phyloP scores from a whole-genome alignment of 2,113 vertebrate genomes.

The Arvicanthis niloticus region DNA sequence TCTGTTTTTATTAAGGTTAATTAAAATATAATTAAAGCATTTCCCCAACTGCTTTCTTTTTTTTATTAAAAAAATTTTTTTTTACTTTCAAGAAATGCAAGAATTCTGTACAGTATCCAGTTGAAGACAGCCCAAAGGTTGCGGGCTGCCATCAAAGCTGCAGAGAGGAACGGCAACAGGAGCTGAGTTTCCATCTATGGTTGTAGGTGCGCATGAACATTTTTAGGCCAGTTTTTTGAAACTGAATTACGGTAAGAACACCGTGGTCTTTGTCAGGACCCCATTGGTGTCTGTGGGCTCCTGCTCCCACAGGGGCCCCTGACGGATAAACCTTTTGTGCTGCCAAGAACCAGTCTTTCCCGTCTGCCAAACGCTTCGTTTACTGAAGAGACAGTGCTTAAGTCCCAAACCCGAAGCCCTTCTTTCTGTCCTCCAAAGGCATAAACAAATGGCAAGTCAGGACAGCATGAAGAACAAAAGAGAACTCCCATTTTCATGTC shows the following conservation, averaged over 20 bases:
- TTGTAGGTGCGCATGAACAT: neutral
- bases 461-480: constrained; percentile 95
- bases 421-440: constrained; percentile 96
- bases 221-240: neutral
- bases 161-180: neutral
- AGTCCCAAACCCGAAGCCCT: constrained; percentile 95
- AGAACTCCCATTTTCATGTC: constrained; percentile 99
- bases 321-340: constrained; percentile 74
- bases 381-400: constrained; percentile 94
- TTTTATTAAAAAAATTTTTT: constrained; percentile 41
- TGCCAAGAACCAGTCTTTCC: constrained; percentile 88
- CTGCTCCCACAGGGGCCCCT: constrained; percentile 75
- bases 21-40: neutral
- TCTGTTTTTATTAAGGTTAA: neutral
- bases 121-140: neutral
- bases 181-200: neutral
- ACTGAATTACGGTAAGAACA: neutral
- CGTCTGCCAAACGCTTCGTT: constrained; percentile 92
- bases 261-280: constrained; percentile 73
- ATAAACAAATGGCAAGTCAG: constrained; percentile 94
- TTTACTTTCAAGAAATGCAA: constrained; percentile 9
- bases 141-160: neutral
- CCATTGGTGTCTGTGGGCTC: constrained; percentile 84
- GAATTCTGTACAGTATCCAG: neutral
- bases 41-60: neutral